Conservation (phyloP, 2,888 invertebrate species). For the Seira ritae region DNA sequence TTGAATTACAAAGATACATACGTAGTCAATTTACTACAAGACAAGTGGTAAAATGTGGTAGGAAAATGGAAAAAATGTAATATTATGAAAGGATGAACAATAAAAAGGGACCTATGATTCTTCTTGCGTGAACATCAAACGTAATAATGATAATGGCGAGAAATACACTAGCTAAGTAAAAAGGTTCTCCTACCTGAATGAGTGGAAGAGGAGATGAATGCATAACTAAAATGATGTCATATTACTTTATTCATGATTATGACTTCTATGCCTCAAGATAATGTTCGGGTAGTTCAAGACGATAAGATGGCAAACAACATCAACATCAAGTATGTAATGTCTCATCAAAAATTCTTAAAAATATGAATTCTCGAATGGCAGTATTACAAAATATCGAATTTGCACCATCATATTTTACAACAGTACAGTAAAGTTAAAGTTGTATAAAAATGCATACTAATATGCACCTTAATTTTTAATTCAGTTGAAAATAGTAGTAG, state of each 20-base stretch:
- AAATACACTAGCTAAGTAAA: too few species aligned
- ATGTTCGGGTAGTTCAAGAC: not conserved
- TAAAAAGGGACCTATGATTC: slow-evolving; percentile 35
- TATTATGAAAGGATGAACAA: slow-evolving; percentile 58
- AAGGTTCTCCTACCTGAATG: too few species aligned
- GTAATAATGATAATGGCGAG: slow-evolving; percentile 7
- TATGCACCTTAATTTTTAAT: too few species aligned
- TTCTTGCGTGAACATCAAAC: slow-evolving; percentile 44
- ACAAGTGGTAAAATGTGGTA: not conserved
- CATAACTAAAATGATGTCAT: too few species aligned
- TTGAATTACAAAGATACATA: too few species aligned
- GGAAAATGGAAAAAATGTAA: slow-evolving; percentile 18
- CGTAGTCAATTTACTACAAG: not conserved
- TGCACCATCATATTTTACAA: not conserved
- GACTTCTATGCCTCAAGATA: not conserved
- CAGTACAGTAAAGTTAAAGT: not conserved
- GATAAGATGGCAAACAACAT: slow-evolving; percentile 6
- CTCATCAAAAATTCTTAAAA: slow-evolving; percentile 35
- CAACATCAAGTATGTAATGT: not conserved
- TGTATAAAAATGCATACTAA: not conserved
- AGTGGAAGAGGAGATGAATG: too few species aligned
- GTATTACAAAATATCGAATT: not conserved
- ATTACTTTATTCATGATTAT: too few species aligned
- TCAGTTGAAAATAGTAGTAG: too few species aligned
- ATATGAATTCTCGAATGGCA: slow-evolving; percentile 11